These are phyloP conservation scores for Lamellibrachia luymesi DNA, from an alignment of 1,140 invertebrate genomes.

Conservation along the genomic window DNA sequence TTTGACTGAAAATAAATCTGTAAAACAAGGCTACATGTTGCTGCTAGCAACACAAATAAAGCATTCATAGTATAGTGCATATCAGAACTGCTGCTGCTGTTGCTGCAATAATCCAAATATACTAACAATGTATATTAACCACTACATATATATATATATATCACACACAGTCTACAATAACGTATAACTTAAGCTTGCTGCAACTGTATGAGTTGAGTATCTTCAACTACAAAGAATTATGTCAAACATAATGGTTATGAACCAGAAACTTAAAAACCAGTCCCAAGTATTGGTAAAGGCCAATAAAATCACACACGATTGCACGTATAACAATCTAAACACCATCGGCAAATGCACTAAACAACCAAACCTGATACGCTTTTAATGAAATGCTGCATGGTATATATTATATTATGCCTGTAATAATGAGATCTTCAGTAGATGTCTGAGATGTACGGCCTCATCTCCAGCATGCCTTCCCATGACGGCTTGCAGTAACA, in stretches of 20 bases:
- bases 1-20: background rate
- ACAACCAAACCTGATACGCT: background rate
- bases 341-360: background rate
- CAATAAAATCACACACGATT: background rate
- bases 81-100: background rate
- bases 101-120: background rate
- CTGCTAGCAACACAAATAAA: background rate
- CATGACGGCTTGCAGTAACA: constrained; percentile 28
- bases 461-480: constrained; percentile 21
- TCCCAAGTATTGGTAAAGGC: background rate
- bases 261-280: background rate
- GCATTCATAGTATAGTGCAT: background rate
- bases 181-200: background rate
- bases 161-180: background rate
- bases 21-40: background rate
- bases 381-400: background rate
- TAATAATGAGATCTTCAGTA: constrained; percentile 18
- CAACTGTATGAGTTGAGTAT: background rate
- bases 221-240: background rate
- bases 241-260: background rate
- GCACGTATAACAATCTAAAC: background rate
- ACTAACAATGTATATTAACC: background rate
- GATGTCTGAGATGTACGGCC: constrained; percentile 25
- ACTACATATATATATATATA: background rate
- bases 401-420: constrained; percentile 1